Evolutionary conservation across 2,888 invertebrate genomes (phyloP).

Genomic region (Acleris sparsana): DNA sequence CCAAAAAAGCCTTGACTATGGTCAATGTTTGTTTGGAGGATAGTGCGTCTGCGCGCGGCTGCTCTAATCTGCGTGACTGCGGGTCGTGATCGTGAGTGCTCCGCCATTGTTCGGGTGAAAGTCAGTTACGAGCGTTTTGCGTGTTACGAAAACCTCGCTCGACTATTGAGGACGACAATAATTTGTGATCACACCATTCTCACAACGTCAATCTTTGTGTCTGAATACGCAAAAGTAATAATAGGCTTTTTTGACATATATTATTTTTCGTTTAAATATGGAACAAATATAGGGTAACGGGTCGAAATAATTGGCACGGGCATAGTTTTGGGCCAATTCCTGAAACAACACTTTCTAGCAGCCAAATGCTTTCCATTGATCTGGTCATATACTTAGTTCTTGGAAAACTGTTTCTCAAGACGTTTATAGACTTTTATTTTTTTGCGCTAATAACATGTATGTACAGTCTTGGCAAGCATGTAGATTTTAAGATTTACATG

Average conservation of each 20-base stretch:
- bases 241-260: no score
- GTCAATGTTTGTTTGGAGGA: not conserved
- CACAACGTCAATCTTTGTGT: slow-evolving; percentile 15
- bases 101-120: slow-evolving; percentile 77
- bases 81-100: slow-evolving; percentile 63
- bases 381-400: no score
- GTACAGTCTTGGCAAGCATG: not conserved
- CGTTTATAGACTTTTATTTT: no score
- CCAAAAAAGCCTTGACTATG: no score
- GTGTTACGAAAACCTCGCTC: slow-evolving; percentile 68
- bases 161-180: slow-evolving; percentile 47
- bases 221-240: not conserved
- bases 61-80: slow-evolving; percentile 62
- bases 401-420: no score
- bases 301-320: no score
- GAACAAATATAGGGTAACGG: no score
- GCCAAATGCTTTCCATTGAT: no score
- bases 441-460: not conserved
- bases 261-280: no score
- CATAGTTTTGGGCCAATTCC: no score
- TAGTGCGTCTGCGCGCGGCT: slow-evolving; percentile 14
- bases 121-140: slow-evolving; percentile 70
- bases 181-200: slow-evolving; percentile 39
- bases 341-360: no score
- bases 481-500: slow-evolving; percentile 8